Base-by-base conservation (phyloP, 2,113 vertebrate genomes). In the Oenanthe melanoleuca region DNA sequence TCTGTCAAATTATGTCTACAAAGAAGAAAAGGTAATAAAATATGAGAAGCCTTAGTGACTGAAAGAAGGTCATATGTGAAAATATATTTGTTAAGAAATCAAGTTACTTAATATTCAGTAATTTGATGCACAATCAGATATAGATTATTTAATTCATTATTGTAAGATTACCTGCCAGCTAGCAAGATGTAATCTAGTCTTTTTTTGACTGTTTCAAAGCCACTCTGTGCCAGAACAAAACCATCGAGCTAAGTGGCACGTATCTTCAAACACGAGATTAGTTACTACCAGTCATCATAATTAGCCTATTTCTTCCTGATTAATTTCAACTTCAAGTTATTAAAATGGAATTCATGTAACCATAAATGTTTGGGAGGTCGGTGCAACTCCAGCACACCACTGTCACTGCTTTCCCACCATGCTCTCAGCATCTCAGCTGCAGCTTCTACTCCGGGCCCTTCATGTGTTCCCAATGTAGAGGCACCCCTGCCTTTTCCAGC, bases 381-480 rank as follows among this genome's bases (percentile, higher is more conserved):
- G 3, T 34, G 72, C 12, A 67, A 22, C 20, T 33, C 14, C 38
- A 67, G 5, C 73, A 45, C 12, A 24, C 4, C 4, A 16, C 3
- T 50, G 24, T 34, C 20, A 2, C 12, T 64, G 2, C 6, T 42
- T 7, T 85, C 50, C 16, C 28, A 45, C 16, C 17, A 5, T 7
- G 10, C 4, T 73, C 18, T 33, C 37, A 25, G 31, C 3, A 1
- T 21, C 34, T 40, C 18, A 37, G 8, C 6, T 70, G 18, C 55
- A 85, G 5, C 0, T 0, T 26, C 24, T 74, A 0, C 49, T 77
- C 38, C 40, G 38, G 63, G 12, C 50, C 18, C 31, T 20, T 55
- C 25, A n/a, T 23, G 21, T 0, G 2, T 11, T 9, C 5, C 5
- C 12, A 24, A 4, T 0, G 0, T 2, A 10, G 18, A 67, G 11